Conservation (phyloP, 2,888 invertebrate species). For the Meiosimyza decipiens region DNA sequence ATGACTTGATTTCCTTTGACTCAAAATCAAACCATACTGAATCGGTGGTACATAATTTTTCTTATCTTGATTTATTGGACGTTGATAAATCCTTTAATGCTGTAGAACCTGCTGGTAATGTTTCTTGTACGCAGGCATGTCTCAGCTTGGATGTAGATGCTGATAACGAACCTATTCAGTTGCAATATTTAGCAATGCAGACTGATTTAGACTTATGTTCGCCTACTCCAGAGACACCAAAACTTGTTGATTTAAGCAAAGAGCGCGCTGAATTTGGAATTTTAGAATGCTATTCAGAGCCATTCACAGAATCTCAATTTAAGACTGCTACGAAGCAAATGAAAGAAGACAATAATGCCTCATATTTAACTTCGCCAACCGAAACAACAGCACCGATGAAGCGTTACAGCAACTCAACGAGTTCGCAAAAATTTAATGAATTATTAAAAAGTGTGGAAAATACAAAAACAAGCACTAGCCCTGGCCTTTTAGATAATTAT, state of each 20-base stretch:
- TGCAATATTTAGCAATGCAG: slow-evolving; percentile 30
- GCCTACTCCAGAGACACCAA: slow-evolving; percentile 12
- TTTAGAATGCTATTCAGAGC: slow-evolving; percentile 53
- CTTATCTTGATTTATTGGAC: slow-evolving; percentile 42
- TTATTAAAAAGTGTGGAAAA: slow-evolving; percentile 40
- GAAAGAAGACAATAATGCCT: slow-evolving; percentile 54
- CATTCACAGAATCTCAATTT: slow-evolving; percentile 47
- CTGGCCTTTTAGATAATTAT: slow-evolving; percentile 44
- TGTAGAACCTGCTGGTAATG: slow-evolving; percentile 4
- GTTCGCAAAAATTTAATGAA: slow-evolving; percentile 50
- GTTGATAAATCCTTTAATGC: slow-evolving; percentile 44
- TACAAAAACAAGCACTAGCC: background rate
- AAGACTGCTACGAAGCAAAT: slow-evolving; percentile 38
- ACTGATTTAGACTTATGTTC: slow-evolving; percentile 27
- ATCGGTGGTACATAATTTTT: slow-evolving; percentile 37
- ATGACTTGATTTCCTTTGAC: slow-evolving; percentile 10
- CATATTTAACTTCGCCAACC: slow-evolving; percentile 54
- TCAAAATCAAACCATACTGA: slow-evolving; percentile 8
- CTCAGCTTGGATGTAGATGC: background rate
- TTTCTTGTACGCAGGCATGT: background rate
- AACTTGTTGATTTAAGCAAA: slow-evolving; percentile 42
- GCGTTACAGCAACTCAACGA: slow-evolving; percentile 47
- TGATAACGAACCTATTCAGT: slow-evolving; percentile 37
- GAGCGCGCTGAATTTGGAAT: slow-evolving; percentile 61
- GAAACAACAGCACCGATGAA: slow-evolving; percentile 47